Conservation (phyloP, 2,113 vertebrate genomes). For the Centropus bengalensis region DNA sequence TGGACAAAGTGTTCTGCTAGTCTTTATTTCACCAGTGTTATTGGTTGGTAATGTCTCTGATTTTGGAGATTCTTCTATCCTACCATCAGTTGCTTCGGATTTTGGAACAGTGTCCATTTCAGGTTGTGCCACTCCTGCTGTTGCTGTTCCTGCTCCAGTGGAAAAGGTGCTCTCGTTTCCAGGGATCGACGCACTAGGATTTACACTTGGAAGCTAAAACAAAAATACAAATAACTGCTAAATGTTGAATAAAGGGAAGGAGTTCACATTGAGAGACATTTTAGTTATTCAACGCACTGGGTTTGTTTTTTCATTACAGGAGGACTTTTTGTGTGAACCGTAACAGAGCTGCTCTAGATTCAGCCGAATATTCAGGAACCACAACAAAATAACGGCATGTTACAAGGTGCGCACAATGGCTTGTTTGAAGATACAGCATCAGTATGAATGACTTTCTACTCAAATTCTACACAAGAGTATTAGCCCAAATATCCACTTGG, state of each 20-base stretch:
- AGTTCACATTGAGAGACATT: not conserved
- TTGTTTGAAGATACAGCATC: not conserved
- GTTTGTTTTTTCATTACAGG: not conserved
- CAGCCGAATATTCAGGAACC: not conserved
- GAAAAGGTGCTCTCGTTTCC: conserved; percentile 75
- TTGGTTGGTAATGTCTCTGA: conserved; percentile 60
- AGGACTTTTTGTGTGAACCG: not conserved
- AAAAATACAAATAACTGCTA: not conserved
- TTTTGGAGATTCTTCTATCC: conserved; percentile 74
- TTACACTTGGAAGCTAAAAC: conserved; percentile 77
- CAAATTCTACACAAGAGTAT: not conserved
- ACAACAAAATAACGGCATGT: not conserved
- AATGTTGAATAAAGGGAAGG: not conserved
- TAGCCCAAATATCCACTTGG: not conserved
- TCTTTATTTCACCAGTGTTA: conserved; percentile 81
- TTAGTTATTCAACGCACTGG: not conserved
- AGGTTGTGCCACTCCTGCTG: conserved; percentile 44
- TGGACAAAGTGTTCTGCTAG: conserved; percentile 78
- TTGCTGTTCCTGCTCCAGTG: conserved; percentile 63
- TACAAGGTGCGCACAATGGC: not conserved
- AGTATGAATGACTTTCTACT: not conserved
- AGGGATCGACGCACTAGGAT: conserved; percentile 72
- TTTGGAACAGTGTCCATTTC: conserved; percentile 72
- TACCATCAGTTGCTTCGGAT: conserved; percentile 70
- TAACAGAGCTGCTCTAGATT: not conserved